Conservation (phyloP, 2,888 invertebrate genomes). For the Apodemia duryi region DNA sequence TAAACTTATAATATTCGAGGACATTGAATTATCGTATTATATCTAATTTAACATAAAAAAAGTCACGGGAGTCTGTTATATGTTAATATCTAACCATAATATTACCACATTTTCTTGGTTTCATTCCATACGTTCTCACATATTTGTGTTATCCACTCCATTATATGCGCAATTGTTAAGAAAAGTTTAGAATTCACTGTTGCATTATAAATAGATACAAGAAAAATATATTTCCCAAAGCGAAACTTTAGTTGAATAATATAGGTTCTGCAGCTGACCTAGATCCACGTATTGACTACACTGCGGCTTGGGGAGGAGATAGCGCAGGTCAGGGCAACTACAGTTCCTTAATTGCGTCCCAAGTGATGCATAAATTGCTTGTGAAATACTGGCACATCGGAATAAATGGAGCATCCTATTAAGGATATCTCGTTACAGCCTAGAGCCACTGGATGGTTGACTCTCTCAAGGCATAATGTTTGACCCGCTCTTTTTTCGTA, state of each 20-base stretch:
- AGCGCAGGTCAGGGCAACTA: constrained; percentile 14
- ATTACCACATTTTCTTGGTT: too few species aligned
- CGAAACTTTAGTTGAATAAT: constrained; percentile 15
- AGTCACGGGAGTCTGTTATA: too few species aligned
- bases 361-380: constrained; percentile 13
- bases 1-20: too few species aligned
- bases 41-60: too few species aligned
- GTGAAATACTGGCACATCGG: constrained; percentile 7
- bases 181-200: neutral
- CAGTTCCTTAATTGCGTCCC: constrained; percentile 14
- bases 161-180: neutral
- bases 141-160: neutral
- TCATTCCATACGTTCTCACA: neutral
- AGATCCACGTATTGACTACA: constrained; percentile 14
- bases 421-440: constrained; percentile 6
- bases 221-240: constrained; percentile 13
- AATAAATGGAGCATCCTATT: constrained; percentile 15
- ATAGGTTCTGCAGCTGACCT: constrained; percentile 15
- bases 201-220: constrained; percentile 1
- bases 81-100: too few species aligned
- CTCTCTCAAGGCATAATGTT: neutral
- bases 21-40: too few species aligned
- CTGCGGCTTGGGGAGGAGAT: constrained; percentile 8
- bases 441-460: neutral
- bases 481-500: neutral